Conservation (phyloP, 2,113 vertebrate species). For the Dryoscopus gambensis region DNA sequence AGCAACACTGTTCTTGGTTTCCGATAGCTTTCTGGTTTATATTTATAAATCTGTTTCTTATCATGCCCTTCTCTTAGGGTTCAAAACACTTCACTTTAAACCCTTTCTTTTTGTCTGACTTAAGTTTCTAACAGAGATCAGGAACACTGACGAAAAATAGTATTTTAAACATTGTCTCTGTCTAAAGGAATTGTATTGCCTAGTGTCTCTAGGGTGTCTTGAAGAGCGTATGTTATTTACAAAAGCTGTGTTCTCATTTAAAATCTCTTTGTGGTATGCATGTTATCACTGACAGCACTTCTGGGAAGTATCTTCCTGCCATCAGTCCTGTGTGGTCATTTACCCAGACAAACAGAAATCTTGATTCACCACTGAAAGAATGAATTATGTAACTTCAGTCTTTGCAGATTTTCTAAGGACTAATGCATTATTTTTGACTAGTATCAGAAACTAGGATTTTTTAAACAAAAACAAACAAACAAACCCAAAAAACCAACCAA, state of each 20-base stretch:
- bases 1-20: not conserved
- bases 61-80: not conserved
- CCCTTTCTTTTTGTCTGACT: not conserved
- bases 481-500: not conserved
- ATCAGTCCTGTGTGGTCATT: constrained; percentile 35
- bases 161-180: not conserved
- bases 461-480: not conserved
- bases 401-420: not conserved
- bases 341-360: not conserved
- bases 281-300: constrained; percentile 54
- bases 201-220: constrained; percentile 12
- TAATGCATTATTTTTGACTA: not conserved
- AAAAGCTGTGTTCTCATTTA: constrained; percentile 57
- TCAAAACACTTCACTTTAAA: not conserved
- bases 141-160: not conserved
- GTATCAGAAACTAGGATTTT: not conserved
- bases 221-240: constrained; percentile 56
- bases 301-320: constrained; percentile 36
- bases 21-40: not conserved
- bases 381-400: constrained; percentile 51
- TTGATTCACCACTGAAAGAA: constrained; percentile 45
- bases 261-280: constrained; percentile 42
- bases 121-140: not conserved
- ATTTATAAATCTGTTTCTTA: not conserved
- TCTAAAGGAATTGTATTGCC: not conserved